A percentile compares a stretch with the other conserved stretches of the same genome.
Evolutionary conservation across 1,140 invertebrate species (phyloP).

Genomic region (Pseudomyrmex gracilis): DNA sequence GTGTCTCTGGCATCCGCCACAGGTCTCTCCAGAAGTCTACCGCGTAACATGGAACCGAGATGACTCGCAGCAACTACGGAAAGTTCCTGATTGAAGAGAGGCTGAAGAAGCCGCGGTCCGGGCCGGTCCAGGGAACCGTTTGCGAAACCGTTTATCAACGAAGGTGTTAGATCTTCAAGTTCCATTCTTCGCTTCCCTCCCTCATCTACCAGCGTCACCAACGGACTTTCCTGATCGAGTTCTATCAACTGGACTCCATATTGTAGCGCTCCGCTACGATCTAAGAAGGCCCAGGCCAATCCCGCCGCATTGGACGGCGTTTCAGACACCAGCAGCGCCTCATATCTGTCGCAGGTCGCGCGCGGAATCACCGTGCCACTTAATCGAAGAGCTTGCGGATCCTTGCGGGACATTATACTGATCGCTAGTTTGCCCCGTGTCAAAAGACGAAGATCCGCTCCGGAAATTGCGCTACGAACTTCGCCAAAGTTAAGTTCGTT

Average conservation of each 20-base stretch:
- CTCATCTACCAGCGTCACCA: conserved; percentile 90
- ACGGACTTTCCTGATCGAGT: conserved; percentile 86
- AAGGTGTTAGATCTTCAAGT: conserved; percentile 89
- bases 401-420: conserved; percentile 88
- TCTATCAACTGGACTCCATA: conserved; percentile 89
- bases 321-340: conserved; percentile 87
- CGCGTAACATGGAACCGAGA: conserved; percentile 86
- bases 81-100: conserved; percentile 92
- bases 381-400: conserved; percentile 87
- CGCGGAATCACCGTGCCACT: conserved; percentile 89
- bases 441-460: conserved; percentile 89
- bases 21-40: conserved; percentile 88
- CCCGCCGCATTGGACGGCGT: conserved; percentile 86
- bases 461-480: conserved; percentile 90
- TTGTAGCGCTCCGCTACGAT: conserved; percentile 90
- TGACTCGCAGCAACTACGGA: conserved; percentile 90
- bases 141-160: conserved; percentile 87
- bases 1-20: conserved; percentile 91
- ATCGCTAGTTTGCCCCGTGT: conserved; percentile 90
- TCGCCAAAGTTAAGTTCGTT: conserved; percentile 91
- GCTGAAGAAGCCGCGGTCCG: conserved; percentile 90
- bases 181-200: conserved; percentile 88
- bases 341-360: conserved; percentile 93
- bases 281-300: conserved; percentile 92
- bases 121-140: conserved; percentile 89